phyloP scores from a whole-genome alignment of 2,888 invertebrate genomes.

The Pammene fasciana region DNA sequence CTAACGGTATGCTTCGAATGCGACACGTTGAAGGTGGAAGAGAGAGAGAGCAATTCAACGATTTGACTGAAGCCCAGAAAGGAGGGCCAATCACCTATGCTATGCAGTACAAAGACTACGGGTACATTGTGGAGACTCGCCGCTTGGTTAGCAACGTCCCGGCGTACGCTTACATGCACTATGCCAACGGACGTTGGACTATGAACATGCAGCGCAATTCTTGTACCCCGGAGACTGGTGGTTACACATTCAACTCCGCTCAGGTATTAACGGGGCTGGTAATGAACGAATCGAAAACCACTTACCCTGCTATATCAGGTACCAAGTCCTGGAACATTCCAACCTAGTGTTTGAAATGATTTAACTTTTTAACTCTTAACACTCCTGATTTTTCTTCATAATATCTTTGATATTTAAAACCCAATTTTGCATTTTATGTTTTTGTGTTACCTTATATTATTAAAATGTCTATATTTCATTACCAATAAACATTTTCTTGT shows the following conservation, averaged over 20 bases:
- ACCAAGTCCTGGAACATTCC: conserved; percentile 16
- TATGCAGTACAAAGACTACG: conserved; percentile 31
- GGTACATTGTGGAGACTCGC: conserved; percentile 6
- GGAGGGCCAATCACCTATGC: conserved; percentile 8
- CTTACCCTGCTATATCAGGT: conserved; percentile 17
- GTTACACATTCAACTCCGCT: not conserved
- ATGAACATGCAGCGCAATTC: not conserved
- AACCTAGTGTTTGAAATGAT: not conserved
- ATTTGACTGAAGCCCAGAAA: conserved; percentile 7
- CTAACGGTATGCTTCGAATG: conserved; percentile 1
- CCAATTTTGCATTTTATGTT: not conserved
- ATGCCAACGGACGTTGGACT: conserved; percentile 3
- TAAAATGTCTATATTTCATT: too few relatives aligned
- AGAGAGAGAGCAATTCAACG: conserved; percentile 1
- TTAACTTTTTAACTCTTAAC: too few relatives aligned
- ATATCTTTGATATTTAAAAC: not conserved
- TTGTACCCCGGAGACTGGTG: conserved; percentile 6
- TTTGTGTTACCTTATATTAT: too few relatives aligned
- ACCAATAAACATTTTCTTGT: too few relatives aligned
- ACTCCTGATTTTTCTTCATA: not conserved
- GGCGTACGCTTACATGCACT: conserved; percentile 8
- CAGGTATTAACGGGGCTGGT: conserved; percentile 2
- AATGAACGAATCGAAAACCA: conserved; percentile 11
- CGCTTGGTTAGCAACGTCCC: not conserved
- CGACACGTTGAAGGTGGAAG: conserved; percentile 8